These are phyloP conservation scores for Crenuchus spilurus DNA, from an alignment of 2,797 vertebrate genomes.

Conservation along the genomic window DNA sequence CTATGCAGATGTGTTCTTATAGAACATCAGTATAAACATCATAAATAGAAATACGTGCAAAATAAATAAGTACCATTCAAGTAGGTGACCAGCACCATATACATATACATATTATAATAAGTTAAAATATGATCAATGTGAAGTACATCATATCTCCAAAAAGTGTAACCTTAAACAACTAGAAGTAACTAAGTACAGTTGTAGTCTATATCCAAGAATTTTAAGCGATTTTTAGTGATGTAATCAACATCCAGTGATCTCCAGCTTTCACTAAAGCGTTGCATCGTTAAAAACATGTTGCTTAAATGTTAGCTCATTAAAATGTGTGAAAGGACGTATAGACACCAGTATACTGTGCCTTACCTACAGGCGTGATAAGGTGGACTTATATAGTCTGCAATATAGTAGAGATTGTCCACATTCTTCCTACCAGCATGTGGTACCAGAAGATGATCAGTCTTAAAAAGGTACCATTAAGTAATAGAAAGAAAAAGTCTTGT, in stretches of 20 bases:
- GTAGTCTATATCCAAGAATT: not conserved
- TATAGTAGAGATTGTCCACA: not conserved
- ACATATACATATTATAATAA: too few relatives aligned
- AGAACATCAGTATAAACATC: too few relatives aligned
- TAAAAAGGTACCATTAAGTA: not conserved
- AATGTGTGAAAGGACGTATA: conserved; percentile 1
- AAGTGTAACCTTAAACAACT: not conserved
- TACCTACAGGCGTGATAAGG: conserved; percentile 3
- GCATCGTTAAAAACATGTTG: not conserved
- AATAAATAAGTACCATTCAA: too few relatives aligned
- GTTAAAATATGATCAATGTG: too few relatives aligned
- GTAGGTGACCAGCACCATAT: too few relatives aligned
- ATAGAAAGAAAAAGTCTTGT: not conserved
- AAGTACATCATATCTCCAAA: too few relatives aligned
- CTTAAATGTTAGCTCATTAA: not conserved
- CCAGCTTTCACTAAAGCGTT: not conserved
- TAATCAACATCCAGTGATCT: not conserved
- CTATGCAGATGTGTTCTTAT: too few relatives aligned
- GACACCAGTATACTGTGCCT: conserved; percentile 29
- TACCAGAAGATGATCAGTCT: not conserved
- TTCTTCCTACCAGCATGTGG: too few relatives aligned
- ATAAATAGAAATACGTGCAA: too few relatives aligned
- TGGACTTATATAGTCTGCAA: not conserved
- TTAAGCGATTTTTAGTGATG: not conserved
- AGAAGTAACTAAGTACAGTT: too few relatives aligned